Evolutionary conservation across 2,888 invertebrate genomes (phyloP), one percentile per base, ranked within the genome.

Genomic region (Eumacrocentrus americanus): DNA sequence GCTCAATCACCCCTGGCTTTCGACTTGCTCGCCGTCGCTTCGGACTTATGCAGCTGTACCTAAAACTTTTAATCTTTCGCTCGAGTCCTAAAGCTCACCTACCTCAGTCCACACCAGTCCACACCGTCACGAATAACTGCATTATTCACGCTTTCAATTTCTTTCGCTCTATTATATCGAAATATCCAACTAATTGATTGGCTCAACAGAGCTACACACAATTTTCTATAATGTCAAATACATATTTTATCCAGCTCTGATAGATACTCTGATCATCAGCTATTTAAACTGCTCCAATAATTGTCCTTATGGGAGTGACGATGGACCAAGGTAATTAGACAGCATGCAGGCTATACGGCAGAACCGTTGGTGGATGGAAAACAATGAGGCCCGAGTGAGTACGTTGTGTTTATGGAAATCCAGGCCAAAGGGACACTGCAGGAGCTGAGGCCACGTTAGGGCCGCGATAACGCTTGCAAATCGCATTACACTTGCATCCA

Each of bases 381-480:
- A 76, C 72, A 74, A 73, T 75, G 68, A 70, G 51, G 18, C 18
- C 16, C 34, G 11, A 35, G 35, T 59, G 65, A 67, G 71, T 70
- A 68, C 66, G 64, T 64, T 69, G 70, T 72, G 73, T 75, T 75
- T 76, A 76, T 76, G 76, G 72, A 77, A 75, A 76, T 77, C 67
- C 69, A 23, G 35, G 60, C 29, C 40, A 40, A 55, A 58, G 44
- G 7, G 56, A n/a, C 11, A 29, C n/a, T 40, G 34, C 20, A 25
- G 37, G 40, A 14, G 38, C 50, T 40, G 34, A 51, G 54, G 66
- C 61, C 64, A 69, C 71, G 72, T 71, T 69, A 74, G 72, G 72
- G 67, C 65, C 70, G 67, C 73, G 78, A 78, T 79, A 79, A 78
- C 76, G 76, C 76, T 77, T 77, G 78, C 77, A 79, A 79, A 79